Percentiles rank a stretch among this genome's conserved stretches.
phyloP scores from a whole-genome alignment of 2,797 vertebrate species.

The Peromyscus attwateri region DNA sequence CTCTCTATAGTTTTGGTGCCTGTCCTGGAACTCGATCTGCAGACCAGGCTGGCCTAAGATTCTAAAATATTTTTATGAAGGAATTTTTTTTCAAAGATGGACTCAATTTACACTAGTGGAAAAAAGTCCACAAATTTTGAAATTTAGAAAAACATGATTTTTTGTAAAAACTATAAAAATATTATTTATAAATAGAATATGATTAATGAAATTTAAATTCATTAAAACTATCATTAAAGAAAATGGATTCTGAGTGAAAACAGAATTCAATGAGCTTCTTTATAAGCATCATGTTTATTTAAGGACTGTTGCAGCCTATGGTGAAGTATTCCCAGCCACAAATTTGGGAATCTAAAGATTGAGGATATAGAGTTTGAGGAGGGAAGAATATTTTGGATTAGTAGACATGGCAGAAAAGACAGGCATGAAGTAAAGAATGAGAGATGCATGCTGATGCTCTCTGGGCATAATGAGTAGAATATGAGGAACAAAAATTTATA shows the following conservation, averaged over 20 bases:
- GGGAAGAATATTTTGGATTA: not conserved
- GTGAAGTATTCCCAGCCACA: not conserved
- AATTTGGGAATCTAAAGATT: not conserved
- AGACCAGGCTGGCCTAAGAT: too few relatives aligned
- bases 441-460: not conserved
- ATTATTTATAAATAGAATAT: not conserved
- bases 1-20: too few relatives aligned
- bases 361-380: not conserved
- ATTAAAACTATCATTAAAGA: not conserved
- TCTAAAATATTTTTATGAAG: not conserved
- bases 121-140: not conserved
- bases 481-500: not conserved
- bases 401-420: too few relatives aligned
- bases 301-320: not conserved
- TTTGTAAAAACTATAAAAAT: not conserved
- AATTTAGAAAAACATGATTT: not conserved
- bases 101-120: not conserved
- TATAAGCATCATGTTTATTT: not conserved
- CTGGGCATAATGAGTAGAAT: not conserved
- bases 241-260: not conserved
- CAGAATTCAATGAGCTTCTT: not conserved
- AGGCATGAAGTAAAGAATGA: not conserved
- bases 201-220: not conserved
- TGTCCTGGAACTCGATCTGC: too few relatives aligned
- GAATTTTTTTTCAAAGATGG: not conserved